A percentile compares a stretch with the other conserved stretches of the same genome.
phyloP scores from a whole-genome alignment of 2,797 vertebrate species.

The Thaleichthys pacificus region DNA sequence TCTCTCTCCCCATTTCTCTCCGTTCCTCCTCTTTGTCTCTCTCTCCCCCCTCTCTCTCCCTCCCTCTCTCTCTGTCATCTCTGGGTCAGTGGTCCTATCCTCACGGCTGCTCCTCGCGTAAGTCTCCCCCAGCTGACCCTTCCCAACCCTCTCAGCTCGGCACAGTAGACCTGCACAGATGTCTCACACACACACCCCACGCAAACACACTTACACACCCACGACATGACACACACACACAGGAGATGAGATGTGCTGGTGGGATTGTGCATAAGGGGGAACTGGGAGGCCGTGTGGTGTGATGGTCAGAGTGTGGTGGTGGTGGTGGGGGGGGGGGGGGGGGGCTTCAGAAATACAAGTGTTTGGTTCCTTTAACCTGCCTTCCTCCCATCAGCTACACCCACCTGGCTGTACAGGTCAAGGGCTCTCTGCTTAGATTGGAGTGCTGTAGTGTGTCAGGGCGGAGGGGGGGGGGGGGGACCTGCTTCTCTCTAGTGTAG shows the following conservation, averaged over 20 bases:
- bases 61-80: conserved; percentile 55
- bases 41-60: conserved; percentile 40
- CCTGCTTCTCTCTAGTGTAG: conserved; percentile 25
- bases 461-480: too few species aligned
- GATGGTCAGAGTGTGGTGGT: too few species aligned
- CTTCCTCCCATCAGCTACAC: conserved; percentile 50
- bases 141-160: conserved; percentile 37
- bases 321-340: too few species aligned
- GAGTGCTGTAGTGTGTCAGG: conserved; percentile 6
- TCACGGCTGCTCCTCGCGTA: conserved; percentile 82
- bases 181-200: neutral
- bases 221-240: conserved; percentile 19
- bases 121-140: conserved; percentile 45
- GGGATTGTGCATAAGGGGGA: too few species aligned
- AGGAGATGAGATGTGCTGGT: too few species aligned
- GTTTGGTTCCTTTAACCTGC: conserved; percentile 27
- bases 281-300: too few species aligned
- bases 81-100: conserved; percentile 79
- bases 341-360: too few species aligned
- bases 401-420: conserved; percentile 37
- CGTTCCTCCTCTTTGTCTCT: conserved; percentile 10
- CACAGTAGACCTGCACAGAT: neutral
- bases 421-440: conserved; percentile 23
- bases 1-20: neutral
- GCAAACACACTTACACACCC: neutral